Conservation (phyloP, 1,140 invertebrate species). For the Araneus ventricosus region DNA sequence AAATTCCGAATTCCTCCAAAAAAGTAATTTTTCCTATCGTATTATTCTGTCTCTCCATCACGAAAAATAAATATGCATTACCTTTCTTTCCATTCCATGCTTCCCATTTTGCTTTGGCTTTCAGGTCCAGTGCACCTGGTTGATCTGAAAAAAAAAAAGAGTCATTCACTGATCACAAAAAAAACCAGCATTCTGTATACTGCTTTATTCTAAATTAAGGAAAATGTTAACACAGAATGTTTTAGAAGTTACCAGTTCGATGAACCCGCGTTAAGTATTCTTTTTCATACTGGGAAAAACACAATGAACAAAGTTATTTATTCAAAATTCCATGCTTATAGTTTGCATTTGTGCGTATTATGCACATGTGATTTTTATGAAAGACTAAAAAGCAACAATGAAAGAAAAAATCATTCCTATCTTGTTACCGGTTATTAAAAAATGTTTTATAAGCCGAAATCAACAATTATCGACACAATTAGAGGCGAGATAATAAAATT, state of each 20-base stretch:
- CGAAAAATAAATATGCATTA: conserved; percentile 81
- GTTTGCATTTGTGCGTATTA: not conserved
- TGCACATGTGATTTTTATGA: not conserved
- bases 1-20: not conserved
- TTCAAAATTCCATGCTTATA: not conserved
- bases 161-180: conserved; percentile 2
- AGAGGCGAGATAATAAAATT: no score
- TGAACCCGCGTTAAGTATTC: not conserved
- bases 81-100: conserved; percentile 93
- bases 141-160: conserved; percentile 80
- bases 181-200: not conserved
- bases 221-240: not conserved
- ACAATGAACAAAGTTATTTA: not conserved
- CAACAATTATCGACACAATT: no score
- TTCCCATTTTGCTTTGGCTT: conserved; percentile 98
- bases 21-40: not conserved
- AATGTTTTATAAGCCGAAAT: no score
- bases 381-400: no score
- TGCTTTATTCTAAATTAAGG: not conserved
- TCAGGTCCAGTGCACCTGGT: conserved; percentile 95
- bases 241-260: not conserved
- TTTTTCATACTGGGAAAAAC: not conserved
- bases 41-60: not conserved
- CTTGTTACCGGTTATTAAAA: no score
- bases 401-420: no score